Conservation (phyloP, 2,113 vertebrate genomes). For the Microtus pennsylvanicus region DNA sequence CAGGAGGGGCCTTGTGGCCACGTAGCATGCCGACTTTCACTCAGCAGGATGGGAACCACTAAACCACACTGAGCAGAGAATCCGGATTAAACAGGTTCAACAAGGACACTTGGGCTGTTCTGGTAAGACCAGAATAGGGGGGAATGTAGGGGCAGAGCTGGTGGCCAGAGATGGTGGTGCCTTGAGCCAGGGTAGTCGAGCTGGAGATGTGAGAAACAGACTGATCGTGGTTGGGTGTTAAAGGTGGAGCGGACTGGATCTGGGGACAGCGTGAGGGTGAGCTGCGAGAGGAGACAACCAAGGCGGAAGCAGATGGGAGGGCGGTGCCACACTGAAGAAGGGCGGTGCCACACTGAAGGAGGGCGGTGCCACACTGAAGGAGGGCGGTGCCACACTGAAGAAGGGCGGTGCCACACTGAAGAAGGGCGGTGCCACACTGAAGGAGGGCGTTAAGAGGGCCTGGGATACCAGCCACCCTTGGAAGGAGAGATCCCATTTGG, state of each 20-base stretch:
- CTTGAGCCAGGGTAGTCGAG: not conserved
- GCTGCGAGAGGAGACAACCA: not conserved
- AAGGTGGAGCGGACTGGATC: not conserved
- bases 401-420: too few species aligned
- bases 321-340: rapidly evolving
- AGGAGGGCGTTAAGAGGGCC: not conserved
- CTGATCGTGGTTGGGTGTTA: not conserved
- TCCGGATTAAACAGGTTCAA: not conserved
- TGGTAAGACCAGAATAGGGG: not conserved
- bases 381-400: too few species aligned
- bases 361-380: too few species aligned
- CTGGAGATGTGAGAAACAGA: not conserved
- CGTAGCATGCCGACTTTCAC: not conserved
- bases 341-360: too few species aligned
- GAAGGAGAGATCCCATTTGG: not conserved
- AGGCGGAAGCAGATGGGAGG: not conserved
- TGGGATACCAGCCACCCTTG: rapidly evolving
- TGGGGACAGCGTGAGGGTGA: not conserved
- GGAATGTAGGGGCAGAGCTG: not conserved
- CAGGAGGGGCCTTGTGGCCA: not conserved
- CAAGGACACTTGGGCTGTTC: not conserved
- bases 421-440: not conserved
- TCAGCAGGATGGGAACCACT: not conserved
- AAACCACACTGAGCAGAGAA: not conserved
- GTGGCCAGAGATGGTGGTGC: not conserved